Base-by-base conservation (phyloP, 2,113 vertebrate species). In the Notothenia rossii region DNA sequence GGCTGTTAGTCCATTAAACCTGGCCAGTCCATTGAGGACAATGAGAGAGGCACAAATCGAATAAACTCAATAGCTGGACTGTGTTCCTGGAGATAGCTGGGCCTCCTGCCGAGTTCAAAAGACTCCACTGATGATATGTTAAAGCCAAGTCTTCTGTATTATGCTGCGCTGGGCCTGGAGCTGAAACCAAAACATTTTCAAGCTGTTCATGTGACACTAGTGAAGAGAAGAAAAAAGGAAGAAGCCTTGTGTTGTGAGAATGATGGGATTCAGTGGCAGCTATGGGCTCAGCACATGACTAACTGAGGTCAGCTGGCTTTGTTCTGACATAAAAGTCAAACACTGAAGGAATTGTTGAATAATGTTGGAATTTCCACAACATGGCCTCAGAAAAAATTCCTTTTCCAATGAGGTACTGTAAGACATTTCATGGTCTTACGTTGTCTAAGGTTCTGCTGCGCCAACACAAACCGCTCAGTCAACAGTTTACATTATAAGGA, bases 321-420 rank as follows among this genome's bases (percentile, higher is more conserved):
- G 53, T 46, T 22, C 80, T 88, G 84, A 83, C 78, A 77, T 45
- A 6, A 78, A 86, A 80, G 48, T 85, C 74, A 69, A 86, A 90
- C 90, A 87, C 71, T 77, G 65, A 22, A 46, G 65, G 69, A 83
- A 85, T 84, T 87, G 87, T 88, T 88, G 69, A 81, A 68, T 64
- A 62, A 79, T 74, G 58, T 63, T 71, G 29, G 62, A 67, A n/a
- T 74, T 86, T 67, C 73, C 17, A 8, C 51, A 53, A 43, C 79
- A 64, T 12, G 6, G 49, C 50, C 48, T 50, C n/a, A 49, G 76
- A 61, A 75, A 86, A 79, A 68, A 84, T 88, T 90, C 86, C 82
- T 81, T 81, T 83, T 89, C 49, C 76, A 61, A 83, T 8, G 18
- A 86, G 72, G 54, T 7, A 1, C 40, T 74, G 36, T 11, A 29